phyloP scores from a whole-genome alignment of 2,888 invertebrate species.

The Aricia artaxerxes region DNA sequence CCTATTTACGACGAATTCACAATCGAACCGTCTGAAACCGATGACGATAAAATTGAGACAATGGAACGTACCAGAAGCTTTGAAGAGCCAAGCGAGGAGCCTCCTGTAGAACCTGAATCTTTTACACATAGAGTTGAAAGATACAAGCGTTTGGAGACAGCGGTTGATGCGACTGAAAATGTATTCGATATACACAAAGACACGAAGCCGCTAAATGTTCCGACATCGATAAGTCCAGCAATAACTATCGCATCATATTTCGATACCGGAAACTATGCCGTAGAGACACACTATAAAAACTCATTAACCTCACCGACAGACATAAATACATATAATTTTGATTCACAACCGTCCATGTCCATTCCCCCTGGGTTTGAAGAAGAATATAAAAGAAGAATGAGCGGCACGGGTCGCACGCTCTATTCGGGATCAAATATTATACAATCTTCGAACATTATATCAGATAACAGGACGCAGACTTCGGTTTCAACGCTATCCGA shows the following conservation, averaged over 20 bases:
- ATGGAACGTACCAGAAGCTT: slow-evolving; percentile 52
- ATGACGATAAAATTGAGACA: slow-evolving; percentile 66
- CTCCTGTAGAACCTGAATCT: slow-evolving; percentile 53
- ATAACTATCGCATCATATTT: slow-evolving; percentile 69
- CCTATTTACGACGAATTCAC: slow-evolving; percentile 66
- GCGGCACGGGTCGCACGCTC: slow-evolving; percentile 42
- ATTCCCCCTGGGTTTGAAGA: slow-evolving; percentile 71
- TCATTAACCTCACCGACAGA: slow-evolving; percentile 52
- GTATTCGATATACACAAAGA: slow-evolving; percentile 40
- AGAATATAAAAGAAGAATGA: slow-evolving; percentile 52
- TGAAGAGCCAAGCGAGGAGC: slow-evolving; percentile 52
- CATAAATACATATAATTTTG: slow-evolving; percentile 39
- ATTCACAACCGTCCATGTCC: slow-evolving; percentile 44
- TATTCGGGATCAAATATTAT: slow-evolving; percentile 36
- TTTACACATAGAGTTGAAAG: slow-evolving; percentile 69
- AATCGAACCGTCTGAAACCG: slow-evolving; percentile 67
- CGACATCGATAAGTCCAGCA: slow-evolving; percentile 51
- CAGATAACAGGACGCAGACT: slow-evolving; percentile 33
- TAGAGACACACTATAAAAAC: slow-evolving; percentile 65
- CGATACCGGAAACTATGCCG: slow-evolving; percentile 73
- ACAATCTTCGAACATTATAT: slow-evolving; percentile 42
- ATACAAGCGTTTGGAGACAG: slow-evolving; percentile 58
- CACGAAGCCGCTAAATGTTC: slow-evolving; percentile 41
- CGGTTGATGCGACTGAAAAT: slow-evolving; percentile 44
- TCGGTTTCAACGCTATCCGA: slow-evolving; percentile 22